Conservation (phyloP, 2,888 invertebrate species). For the Masnerella sp. region DNA sequence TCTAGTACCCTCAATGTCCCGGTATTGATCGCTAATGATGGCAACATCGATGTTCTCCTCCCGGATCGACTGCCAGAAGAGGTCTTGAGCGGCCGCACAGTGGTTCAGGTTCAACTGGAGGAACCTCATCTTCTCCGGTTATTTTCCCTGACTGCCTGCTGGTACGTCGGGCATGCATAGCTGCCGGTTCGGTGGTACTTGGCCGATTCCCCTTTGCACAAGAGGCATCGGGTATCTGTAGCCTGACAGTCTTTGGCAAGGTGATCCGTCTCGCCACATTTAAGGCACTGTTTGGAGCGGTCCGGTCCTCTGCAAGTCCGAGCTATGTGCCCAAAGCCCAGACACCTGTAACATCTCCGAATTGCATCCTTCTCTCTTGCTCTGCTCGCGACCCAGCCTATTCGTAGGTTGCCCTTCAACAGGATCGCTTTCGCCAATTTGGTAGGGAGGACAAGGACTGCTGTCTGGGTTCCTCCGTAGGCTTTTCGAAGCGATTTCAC, state of each 20-base stretch:
- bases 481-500: slow-evolving; percentile 21
- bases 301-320: slow-evolving; percentile 13
- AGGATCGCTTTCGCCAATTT: slow-evolving; percentile 1
- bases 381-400: slow-evolving; percentile 55
- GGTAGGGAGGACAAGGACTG: slow-evolving; percentile 16
- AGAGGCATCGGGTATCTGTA: neutral
- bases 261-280: slow-evolving; percentile 1
- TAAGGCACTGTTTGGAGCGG: slow-evolving; percentile 19
- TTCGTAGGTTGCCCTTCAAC: slow-evolving; percentile 1
- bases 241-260: neutral
- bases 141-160: slow-evolving; percentile 3
- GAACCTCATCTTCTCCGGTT: slow-evolving; percentile 40
- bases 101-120: slow-evolving; percentile 50
- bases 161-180: slow-evolving; percentile 4
- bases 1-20: slow-evolving; percentile 21
- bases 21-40: slow-evolving; percentile 58
- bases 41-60: slow-evolving; percentile 49
- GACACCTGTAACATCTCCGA: neutral
- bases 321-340: slow-evolving; percentile 14
- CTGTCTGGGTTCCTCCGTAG: slow-evolving; percentile 32
- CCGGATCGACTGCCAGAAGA: slow-evolving; percentile 47
- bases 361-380: slow-evolving; percentile 11
- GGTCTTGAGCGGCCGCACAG: slow-evolving; percentile 53
- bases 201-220: neutral
- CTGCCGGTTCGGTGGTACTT: slow-evolving; percentile 3